phyloP scores from a whole-genome alignment of 2,113 vertebrate species.

The Pyxicephalus adspersus region DNA sequence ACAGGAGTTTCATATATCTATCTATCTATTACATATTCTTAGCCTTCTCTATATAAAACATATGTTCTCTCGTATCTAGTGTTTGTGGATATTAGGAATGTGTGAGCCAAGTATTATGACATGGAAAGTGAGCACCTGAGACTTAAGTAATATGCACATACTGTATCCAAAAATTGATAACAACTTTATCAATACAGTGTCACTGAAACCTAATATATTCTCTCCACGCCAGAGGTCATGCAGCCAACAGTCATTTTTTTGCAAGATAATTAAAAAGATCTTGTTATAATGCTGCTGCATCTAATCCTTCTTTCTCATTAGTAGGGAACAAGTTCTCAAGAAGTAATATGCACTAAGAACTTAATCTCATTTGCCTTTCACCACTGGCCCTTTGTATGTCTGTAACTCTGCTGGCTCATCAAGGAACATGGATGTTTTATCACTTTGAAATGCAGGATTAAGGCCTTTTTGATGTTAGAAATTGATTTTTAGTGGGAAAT shows the following conservation, averaged over 20 bases:
- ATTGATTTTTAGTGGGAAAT: slow-evolving; percentile 7
- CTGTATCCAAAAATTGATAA: not conserved
- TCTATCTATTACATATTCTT: no score
- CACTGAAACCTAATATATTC: not conserved
- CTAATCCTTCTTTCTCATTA: slow-evolving; percentile 42
- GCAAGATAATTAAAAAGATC: slow-evolving; percentile 5
- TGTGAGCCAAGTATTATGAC: no score
- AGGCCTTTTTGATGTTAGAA: not conserved
- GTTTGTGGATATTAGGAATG: no score
- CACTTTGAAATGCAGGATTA: slow-evolving; percentile 10
- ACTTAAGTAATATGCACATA: not conserved
- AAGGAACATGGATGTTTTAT: not conserved
- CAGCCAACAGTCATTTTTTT: not conserved
- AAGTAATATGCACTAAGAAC: slow-evolving; percentile 35
- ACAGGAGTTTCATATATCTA: no score
- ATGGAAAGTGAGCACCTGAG: no score
- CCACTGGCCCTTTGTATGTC: slow-evolving; percentile 17
- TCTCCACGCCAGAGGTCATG: not conserved
- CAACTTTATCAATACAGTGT: not conserved
- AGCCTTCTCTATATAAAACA: no score
- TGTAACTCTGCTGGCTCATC: slow-evolving; percentile 19
- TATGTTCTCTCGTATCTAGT: no score
- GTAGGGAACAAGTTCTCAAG: slow-evolving; percentile 1
- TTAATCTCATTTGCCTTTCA: slow-evolving; percentile 41
- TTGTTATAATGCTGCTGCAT: slow-evolving; percentile 25